Conservation (phyloP, 2,888 invertebrate genomes). For the Drosophila paramelanica region DNA sequence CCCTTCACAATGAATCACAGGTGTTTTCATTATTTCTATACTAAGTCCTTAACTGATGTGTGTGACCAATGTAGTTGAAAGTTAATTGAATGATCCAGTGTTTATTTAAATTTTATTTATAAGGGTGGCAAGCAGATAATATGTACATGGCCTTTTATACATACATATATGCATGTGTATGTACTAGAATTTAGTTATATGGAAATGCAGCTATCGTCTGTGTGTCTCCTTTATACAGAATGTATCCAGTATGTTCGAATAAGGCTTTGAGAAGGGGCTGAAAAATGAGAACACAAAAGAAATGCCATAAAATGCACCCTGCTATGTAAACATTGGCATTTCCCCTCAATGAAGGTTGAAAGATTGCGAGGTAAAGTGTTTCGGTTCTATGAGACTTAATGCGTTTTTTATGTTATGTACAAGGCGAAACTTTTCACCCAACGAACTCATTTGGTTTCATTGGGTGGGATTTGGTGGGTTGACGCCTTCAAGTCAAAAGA, state of each 20-base stretch:
- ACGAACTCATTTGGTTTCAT: slow-evolving; percentile 36
- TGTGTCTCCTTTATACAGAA: slow-evolving; percentile 21
- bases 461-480: slow-evolving; percentile 39
- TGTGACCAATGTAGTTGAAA: neutral
- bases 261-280: slow-evolving; percentile 16
- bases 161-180: slow-evolving; percentile 1
- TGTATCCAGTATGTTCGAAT: slow-evolving; percentile 15
- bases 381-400: slow-evolving; percentile 69
- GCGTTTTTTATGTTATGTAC: slow-evolving; percentile 77
- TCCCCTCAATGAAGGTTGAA: slow-evolving; percentile 67
- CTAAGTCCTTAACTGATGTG: neutral
- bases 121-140: slow-evolving; percentile 48
- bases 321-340: slow-evolving; percentile 69
- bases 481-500: slow-evolving; percentile 38
- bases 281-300: slow-evolving; percentile 31
- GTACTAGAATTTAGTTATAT: neutral
- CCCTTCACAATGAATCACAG: too few species aligned
- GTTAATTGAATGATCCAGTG: slow-evolving; percentile 17
- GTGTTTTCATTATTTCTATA: neutral
- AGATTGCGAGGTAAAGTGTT: slow-evolving; percentile 65
- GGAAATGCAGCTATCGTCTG: slow-evolving; percentile 5
- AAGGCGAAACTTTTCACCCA: slow-evolving; percentile 50
- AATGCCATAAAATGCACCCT: slow-evolving; percentile 71
- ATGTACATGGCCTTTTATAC: slow-evolving; percentile 16
- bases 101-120: slow-evolving; percentile 38